Base-by-base conservation (phyloP, 1,140 invertebrate species). In the Dendrolimus kikuchii region DNA sequence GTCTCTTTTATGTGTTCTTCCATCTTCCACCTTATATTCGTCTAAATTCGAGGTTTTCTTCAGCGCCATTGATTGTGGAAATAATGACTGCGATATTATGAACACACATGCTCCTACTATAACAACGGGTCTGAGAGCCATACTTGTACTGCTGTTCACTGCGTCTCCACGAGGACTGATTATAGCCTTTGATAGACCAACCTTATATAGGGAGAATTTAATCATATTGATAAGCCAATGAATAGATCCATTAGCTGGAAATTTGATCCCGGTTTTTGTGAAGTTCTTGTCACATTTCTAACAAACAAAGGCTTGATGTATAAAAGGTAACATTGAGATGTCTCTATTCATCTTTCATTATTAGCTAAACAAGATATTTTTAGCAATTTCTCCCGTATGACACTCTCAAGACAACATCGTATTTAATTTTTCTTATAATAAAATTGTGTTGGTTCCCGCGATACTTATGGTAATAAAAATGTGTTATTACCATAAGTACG, bases 21-120 rank as follows among this genome's bases (percentile, higher is more conserved):
- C 70, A 37, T 81, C 76, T 55, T 79, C 71, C 6, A 78, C 62
- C 59, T 67, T 66, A 48, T 67, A 81, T 45, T 77, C 76, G 45
- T 79, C 62, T 5, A 72, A 46, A 55, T 81, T 70, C 4, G 78
- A 64, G 2, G 64, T 59, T 47, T 64, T 76, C 55, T 71, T 76
- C 42, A 68, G 47, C 23, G 78, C 77, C 51, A 69, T 49, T 7
- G 53, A 51, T 49, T 57, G 70, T 49, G 71, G 71, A n/a, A 72
- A 50, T 41, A 73, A 50, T 10, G 64, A 50, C 51, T 79, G 70
- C 43, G 74, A 58, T 8, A 66, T 55, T 6, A 81, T 53, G 51
- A 77, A 51, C 46, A 67, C 51, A 38, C 68, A 76, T 54, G 64
- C 55, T 60, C 64, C 52, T 9, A 75, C 40, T 36, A 66, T 49